Base-by-base conservation (phyloP, 1,140 invertebrate genomes). In the Trichogramma pretiosum region DNA sequence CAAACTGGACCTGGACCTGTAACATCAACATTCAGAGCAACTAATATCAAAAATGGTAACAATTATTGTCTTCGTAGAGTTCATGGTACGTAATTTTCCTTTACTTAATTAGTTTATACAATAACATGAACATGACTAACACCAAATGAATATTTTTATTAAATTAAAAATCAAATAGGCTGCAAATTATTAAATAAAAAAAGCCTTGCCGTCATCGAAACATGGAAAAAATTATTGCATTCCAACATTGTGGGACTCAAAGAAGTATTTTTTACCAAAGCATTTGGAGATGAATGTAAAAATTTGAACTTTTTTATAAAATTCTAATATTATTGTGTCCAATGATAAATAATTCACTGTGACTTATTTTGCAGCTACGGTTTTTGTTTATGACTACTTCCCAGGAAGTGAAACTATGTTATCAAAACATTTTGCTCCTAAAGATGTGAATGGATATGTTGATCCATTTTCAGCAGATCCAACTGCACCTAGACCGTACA, bases 351-450 rank as follows among this genome's bases (percentile, higher is more conserved):
- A 5, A 4, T 21, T 4, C 10, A n/a, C n/a, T n/a, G n/a, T n/a
- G n/a, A n/a, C n/a, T n/a, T 47, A 56, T 52, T 60, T 79, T 76
- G 26, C 68, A 95, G 92, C 94, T 40, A 83, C 97, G 72, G 80
- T 98, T 55, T 91, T 98, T 74, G 91, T 96, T 38, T 97, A 96
- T 70, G 93, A 97, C 64, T 98, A 91, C 67, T 89, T 93, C 75
- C 86, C 94, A 22, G 83, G 84, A 23, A 86, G 91, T 37, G 85
- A 90, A 58, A 95, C 91, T 1, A 67, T 98, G 48, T 78, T 93
- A 71, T 77, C 78, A 46, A 85, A 87, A 62, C 92, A 95, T 73
- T 93, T 93, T 64, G 80, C 80, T 37, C 70, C 77, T 21, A 67
- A 73, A 41, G 79, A 82, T 54, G 62, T 80, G 32, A 84, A 86